Evolutionary conservation across 2,888 invertebrate species (phyloP).

Genomic region (Dolichomitus sp.): DNA sequence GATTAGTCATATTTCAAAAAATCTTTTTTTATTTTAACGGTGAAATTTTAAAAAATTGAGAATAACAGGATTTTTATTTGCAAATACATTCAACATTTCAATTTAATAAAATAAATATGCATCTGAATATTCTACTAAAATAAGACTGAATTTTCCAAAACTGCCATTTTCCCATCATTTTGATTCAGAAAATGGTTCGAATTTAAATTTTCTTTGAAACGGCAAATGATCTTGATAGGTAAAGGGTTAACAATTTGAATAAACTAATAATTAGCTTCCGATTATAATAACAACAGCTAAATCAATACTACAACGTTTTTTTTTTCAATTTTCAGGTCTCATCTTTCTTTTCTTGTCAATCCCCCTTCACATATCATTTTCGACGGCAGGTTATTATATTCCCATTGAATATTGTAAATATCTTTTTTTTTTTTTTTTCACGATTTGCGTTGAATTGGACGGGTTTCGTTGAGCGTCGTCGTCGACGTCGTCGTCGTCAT

Average conservation of each 20-base stretch:
- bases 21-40: too few species aligned
- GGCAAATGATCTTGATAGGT: neutral
- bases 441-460: neutral
- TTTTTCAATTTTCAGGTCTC: neutral
- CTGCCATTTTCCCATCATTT: too few species aligned
- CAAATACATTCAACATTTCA: too few species aligned
- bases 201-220: too few species aligned
- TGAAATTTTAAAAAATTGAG: too few species aligned
- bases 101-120: too few species aligned
- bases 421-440: neutral
- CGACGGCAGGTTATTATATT: neutral
- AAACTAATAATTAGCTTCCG: neutral
- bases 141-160: too few species aligned
- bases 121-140: too few species aligned
- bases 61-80: too few species aligned
- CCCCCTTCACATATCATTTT: neutral
- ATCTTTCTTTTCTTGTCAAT: neutral
- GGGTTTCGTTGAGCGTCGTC: slow-evolving; percentile 14
- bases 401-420: neutral
- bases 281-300: neutral
- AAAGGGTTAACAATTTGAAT: too few species aligned
- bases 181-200: too few species aligned
- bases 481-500: neutral
- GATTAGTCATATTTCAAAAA: too few species aligned
- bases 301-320: neutral